These are phyloP conservation scores for Idaea dimidiata DNA, from an alignment of 2,888 invertebrate species.

Conservation along the genomic window DNA sequence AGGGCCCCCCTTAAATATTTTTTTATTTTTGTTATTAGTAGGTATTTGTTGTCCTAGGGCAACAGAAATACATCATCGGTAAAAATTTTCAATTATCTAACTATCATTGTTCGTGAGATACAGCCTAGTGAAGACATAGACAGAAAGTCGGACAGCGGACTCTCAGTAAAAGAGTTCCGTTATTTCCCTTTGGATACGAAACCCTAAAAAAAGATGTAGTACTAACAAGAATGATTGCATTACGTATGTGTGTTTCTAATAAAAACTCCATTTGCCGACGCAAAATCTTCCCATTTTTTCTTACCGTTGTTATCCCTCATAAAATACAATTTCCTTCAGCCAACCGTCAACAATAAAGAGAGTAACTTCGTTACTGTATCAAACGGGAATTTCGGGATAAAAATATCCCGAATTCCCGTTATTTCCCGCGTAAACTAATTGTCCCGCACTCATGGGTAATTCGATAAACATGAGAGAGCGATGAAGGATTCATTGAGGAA, in stretches of 20 bases:
- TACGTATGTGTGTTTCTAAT: neutral
- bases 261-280: neutral
- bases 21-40: no score
- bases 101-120: no score
- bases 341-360: slow-evolving; percentile 11
- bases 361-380: slow-evolving; percentile 25
- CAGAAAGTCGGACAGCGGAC: no score
- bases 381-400: slow-evolving; percentile 32
- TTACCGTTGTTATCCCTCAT: neutral
- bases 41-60: no score
- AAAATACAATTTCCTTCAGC: neutral
- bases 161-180: no score
- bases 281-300: neutral
- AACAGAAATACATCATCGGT: no score
- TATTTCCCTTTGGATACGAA: no score
- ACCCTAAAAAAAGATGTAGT: no score
- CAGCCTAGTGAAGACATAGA: no score
- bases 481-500: neutral
- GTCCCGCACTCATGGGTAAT: slow-evolving; percentile 36
- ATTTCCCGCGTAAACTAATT: slow-evolving; percentile 38
- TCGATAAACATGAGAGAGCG: slow-evolving; percentile 29
- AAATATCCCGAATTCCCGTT: slow-evolving; percentile 35
- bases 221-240: no score
- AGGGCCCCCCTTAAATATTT: no score
- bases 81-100: no score